A percentile compares a stretch with the other conserved stretches of the same genome.
These are phyloP conservation scores for Psittacus erithacus DNA, from an alignment of 2,113 vertebrate genomes.

Conservation along the genomic window DNA sequence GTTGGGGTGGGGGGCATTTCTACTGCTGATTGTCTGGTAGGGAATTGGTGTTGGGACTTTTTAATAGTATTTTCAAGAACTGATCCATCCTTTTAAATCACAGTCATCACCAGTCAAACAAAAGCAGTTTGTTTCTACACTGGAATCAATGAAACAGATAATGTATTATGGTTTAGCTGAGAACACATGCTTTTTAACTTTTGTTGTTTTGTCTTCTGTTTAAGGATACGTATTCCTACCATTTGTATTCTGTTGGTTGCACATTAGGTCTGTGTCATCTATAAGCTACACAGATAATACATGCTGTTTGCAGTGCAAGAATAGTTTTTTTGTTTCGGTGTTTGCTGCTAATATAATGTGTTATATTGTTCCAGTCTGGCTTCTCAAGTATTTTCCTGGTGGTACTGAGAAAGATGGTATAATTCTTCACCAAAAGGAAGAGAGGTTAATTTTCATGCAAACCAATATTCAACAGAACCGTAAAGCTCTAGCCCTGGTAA, in stretches of 20 bases:
- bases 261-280: background rate
- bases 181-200: background rate
- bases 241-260: background rate
- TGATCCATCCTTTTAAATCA: background rate
- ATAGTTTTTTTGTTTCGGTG: background rate
- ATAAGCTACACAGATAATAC: background rate
- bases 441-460: conserved; percentile 30
- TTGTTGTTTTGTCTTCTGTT: background rate
- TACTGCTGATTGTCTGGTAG: background rate
- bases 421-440: background rate
- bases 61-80: background rate
- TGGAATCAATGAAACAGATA: background rate
- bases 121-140: background rate
- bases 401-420: background rate
- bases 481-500: conserved; percentile 6
- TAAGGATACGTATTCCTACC: background rate
- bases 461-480: background rate
- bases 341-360: background rate
- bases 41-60: background rate
- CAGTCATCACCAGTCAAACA: background rate
- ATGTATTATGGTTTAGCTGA: background rate
- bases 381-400: background rate
- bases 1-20: background rate
- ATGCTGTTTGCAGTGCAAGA: background rate
- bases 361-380: background rate